Percentiles rank a stretch among this genome's conserved stretches.
Conservation (phyloP, 2,888 invertebrate genomes). For the Axea sp. region DNA sequence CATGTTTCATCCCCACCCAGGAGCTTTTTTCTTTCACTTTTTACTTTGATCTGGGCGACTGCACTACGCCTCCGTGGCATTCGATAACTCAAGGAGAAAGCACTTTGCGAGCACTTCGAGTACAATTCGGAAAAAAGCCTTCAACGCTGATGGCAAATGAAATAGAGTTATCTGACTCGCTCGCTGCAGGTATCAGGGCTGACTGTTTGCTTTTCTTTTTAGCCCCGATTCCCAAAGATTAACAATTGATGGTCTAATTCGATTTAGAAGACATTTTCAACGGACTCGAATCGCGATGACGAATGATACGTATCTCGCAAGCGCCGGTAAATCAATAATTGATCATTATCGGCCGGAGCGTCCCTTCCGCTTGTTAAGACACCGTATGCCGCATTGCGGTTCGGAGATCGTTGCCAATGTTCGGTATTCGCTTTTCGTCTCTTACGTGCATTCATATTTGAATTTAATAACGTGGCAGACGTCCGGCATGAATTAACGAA, state of each 20-base stretch:
- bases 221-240: constrained; percentile 45
- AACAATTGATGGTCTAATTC: constrained; percentile 58
- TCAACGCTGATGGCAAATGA: constrained; percentile 60
- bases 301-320: constrained; percentile 4
- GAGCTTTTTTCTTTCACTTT: constrained; percentile 37
- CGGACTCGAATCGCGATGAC: constrained; percentile 15
- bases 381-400: constrained; percentile 49
- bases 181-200: constrained; percentile 44
- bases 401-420: constrained; percentile 37
- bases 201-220: constrained; percentile 58
- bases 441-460: too few species aligned
- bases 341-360: constrained; percentile 22
- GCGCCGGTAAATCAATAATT: constrained; percentile 24
- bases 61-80: constrained; percentile 55
- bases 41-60: constrained; percentile 54
- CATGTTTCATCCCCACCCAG: not conserved
- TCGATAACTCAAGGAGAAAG: constrained; percentile 63
- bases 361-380: constrained; percentile 29
- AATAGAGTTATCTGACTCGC: constrained; percentile 61
- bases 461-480: too few species aligned
- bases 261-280: constrained; percentile 25
- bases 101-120: constrained; percentile 60
- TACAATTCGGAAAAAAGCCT: constrained; percentile 62
- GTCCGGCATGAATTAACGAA: too few species aligned
- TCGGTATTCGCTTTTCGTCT: too few species aligned